Conservation (phyloP, 2,113 vertebrate genomes). For the Halichoeres trimaculatus region DNA sequence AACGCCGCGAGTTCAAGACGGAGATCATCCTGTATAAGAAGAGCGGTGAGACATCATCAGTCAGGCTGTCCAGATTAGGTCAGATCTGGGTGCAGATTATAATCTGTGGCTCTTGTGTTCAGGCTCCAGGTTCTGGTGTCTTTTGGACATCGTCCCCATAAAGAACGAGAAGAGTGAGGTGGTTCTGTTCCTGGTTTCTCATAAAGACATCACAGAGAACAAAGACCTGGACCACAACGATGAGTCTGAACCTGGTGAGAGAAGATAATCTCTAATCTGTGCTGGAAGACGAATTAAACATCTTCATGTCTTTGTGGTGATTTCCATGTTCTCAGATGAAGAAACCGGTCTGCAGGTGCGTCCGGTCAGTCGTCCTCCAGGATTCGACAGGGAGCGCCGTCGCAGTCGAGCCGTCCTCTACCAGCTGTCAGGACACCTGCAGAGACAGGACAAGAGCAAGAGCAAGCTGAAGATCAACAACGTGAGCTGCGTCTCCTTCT, state of each 20-base stretch:
- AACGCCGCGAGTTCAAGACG: slow-evolving; percentile 86
- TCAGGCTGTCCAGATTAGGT: too few relatives aligned
- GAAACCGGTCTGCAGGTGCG: slow-evolving; percentile 81
- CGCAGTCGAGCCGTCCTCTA: slow-evolving; percentile 87
- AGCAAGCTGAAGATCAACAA: slow-evolving; percentile 88
- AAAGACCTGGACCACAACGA: slow-evolving; percentile 84
- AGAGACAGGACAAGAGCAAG: slow-evolving; percentile 86
- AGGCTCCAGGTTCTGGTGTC: slow-evolving; percentile 92
- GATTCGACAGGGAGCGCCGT: slow-evolving; percentile 82
- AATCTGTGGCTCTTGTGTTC: slow-evolving; percentile 18
- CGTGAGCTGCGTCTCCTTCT: slow-evolving; percentile 60
- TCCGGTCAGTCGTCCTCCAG: slow-evolving; percentile 78
- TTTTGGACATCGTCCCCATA: slow-evolving; percentile 93
- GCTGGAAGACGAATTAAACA: too few relatives aligned
- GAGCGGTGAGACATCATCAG: slow-evolving; percentile 72
- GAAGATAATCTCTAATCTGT: background rate
- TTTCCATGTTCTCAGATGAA: slow-evolving; percentile 67
- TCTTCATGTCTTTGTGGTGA: background rate
- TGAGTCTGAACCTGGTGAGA: slow-evolving; percentile 85
- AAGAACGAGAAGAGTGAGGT: slow-evolving; percentile 95
- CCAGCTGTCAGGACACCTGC: slow-evolving; percentile 88
- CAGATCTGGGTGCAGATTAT: background rate
- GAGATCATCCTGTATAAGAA: slow-evolving; percentile 87
- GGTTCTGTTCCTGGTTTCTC: slow-evolving; percentile 91
- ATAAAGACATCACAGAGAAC: slow-evolving; percentile 91